phyloP scores from a whole-genome alignment of 2,888 invertebrate genomes.

The Hesperia comma region DNA sequence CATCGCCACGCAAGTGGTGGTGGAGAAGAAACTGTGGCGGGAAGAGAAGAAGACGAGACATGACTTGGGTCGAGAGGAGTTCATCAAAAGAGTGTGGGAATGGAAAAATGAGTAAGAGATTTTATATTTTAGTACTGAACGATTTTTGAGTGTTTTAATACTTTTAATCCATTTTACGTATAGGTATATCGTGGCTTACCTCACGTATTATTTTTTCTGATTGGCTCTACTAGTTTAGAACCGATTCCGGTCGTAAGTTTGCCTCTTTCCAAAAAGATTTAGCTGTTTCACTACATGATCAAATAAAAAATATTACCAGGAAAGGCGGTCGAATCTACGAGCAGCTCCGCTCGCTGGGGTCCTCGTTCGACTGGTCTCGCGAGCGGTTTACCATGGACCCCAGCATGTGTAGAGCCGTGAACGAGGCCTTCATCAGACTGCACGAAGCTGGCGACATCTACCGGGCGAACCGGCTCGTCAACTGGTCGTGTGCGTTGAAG shows the following conservation, averaged over 20 bases:
- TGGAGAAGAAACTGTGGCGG: conserved; percentile 97
- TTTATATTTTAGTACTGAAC: no score
- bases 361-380: conserved; percentile 97
- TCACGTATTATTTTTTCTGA: no score
- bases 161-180: no score
- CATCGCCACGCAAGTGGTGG: conserved; percentile 99
- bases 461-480: conserved; percentile 96
- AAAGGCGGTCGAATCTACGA: conserved; percentile 90
- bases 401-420: conserved; percentile 93
- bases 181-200: no score
- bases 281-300: not conserved
- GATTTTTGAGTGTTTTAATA: no score
- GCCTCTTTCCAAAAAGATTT: no score
- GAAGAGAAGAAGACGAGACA: conserved; percentile 94
- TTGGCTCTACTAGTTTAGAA: no score
- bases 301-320: conserved; percentile 66
- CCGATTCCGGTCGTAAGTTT: no score
- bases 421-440: conserved; percentile 95
- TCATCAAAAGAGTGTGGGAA: conserved; percentile 96
- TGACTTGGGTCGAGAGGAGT: conserved; percentile 97
- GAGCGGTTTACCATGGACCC: conserved; percentile 99
- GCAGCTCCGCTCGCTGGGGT: conserved; percentile 94
- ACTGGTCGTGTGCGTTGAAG: conserved; percentile 98
- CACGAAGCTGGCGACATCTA: conserved; percentile 96
- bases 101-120: conserved; percentile 92